Conservation (phyloP, 1,140 invertebrate species). For the Diuraphis noxia region DNA sequence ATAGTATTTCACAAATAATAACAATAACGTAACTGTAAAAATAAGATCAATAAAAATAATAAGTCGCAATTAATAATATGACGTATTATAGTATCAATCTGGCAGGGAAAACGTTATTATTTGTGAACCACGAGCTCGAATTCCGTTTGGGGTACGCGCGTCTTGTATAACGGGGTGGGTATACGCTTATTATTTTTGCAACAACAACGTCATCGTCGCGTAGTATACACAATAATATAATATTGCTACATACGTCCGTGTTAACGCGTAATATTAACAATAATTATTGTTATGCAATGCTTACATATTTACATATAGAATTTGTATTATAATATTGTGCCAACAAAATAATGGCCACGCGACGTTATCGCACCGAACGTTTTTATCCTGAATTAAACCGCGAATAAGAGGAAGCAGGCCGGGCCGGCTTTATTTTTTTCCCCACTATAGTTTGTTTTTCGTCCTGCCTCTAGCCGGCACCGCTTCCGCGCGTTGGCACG, state of each 20-base stretch:
- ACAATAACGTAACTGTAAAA: neutral
- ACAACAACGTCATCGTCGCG: neutral
- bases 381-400: neutral
- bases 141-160: neutral
- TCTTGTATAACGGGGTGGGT: neutral
- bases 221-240: neutral
- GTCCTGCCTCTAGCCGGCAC: neutral
- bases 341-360: neutral
- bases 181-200: neutral
- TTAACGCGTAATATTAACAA: neutral
- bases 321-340: neutral
- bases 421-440: neutral
- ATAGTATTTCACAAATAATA: neutral
- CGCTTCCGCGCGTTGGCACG: constrained; percentile 30
- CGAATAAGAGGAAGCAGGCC: no score
- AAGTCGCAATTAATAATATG: neutral
- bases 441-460: neutral
- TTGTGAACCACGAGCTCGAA: neutral
- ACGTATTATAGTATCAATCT: neutral
- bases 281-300: neutral
- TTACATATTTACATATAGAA: no score
- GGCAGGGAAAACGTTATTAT: neutral
- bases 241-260: neutral
- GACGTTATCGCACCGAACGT: neutral
- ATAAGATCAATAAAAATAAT: constrained; percentile 3